Percentiles rank a stretch among this genome's conserved stretches.
phyloP scores from a whole-genome alignment of 2,113 vertebrate genomes.

The Chiloscyllium plagiosum region DNA sequence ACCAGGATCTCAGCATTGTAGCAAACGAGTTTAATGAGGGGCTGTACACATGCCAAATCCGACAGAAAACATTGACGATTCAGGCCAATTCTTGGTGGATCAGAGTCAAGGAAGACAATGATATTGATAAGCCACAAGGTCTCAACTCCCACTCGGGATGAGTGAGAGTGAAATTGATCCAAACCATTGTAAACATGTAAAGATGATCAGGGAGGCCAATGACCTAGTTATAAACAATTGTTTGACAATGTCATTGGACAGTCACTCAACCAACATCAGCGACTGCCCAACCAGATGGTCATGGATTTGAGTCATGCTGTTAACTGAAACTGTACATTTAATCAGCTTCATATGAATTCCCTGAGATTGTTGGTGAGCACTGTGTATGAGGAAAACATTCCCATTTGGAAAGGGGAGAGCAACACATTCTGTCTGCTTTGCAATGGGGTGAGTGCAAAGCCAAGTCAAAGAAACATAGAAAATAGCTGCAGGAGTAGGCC shows the following conservation, averaged over 20 bases:
- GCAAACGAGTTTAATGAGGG: conserved; percentile 68
- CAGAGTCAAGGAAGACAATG: conserved; percentile 38
- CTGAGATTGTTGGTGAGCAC: not conserved
- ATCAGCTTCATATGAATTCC: not conserved
- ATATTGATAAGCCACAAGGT: not conserved
- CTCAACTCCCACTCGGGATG: not conserved
- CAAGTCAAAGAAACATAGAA: not conserved
- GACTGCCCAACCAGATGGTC: not conserved
- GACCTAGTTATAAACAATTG: not conserved
- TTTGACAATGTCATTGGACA: not conserved
- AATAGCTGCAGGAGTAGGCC: too few species aligned
- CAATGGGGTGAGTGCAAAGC: not conserved
- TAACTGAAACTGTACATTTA: not conserved
- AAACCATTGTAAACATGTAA: not conserved
- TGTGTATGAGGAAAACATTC: not conserved
- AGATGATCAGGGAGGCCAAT: not conserved
- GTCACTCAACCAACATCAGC: too few species aligned
- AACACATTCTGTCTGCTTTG: not conserved
- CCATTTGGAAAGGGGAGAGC: not conserved
- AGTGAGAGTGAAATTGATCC: not conserved
- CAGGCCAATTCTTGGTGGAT: conserved; percentile 63
- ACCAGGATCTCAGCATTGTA: conserved; percentile 56
- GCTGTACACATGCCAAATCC: conserved; percentile 65
- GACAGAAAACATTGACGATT: conserved; percentile 46
- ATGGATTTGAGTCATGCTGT: not conserved